A percentile compares a stretch with the other conserved stretches of the same genome.
These are phyloP conservation scores for Anisognathus igniventris DNA, from an alignment of 2,797 vertebrate species.

Conservation along the genomic window DNA sequence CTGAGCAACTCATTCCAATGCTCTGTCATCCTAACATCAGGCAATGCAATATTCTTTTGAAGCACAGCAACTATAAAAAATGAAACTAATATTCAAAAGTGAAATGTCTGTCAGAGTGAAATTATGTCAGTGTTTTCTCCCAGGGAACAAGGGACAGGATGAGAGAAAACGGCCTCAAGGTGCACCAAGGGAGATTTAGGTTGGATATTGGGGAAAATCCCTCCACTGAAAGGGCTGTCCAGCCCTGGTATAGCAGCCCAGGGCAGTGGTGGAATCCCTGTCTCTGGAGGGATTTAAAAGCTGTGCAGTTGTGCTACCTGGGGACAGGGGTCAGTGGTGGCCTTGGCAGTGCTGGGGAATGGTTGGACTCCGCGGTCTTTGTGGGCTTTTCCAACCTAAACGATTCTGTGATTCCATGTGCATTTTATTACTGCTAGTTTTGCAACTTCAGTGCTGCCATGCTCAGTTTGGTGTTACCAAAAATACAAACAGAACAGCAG, in stretches of 20 bases:
- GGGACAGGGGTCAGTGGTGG: background rate
- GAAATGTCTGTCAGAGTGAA: background rate
- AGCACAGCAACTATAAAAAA: background rate
- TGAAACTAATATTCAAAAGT: background rate
- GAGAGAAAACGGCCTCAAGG: rapidly evolving
- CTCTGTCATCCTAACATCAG: rapidly evolving
- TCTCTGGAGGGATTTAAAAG: background rate
- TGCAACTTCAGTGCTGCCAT: background rate
- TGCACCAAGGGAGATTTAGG: background rate
- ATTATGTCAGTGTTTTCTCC: background rate
- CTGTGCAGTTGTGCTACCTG: rapidly evolving
- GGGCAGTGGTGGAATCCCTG: rapidly evolving
- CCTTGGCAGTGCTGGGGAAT: background rate
- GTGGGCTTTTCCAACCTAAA: background rate
- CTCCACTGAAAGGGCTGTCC: background rate
- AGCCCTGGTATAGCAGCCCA: background rate
- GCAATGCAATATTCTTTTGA: background rate
- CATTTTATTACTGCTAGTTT: background rate
- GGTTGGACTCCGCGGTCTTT: rapidly evolving
- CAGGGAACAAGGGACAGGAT: background rate
- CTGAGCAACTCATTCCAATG: background rate
- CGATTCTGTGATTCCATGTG: rapidly evolving
- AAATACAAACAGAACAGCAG: background rate
- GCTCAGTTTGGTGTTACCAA: background rate
- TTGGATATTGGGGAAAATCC: background rate